Percentiles rank a stretch among this genome's conserved stretches.
These are phyloP conservation scores for Antechinus stuartii DNA, from an alignment of 2,113 vertebrate species.

Conservation along the genomic window DNA sequence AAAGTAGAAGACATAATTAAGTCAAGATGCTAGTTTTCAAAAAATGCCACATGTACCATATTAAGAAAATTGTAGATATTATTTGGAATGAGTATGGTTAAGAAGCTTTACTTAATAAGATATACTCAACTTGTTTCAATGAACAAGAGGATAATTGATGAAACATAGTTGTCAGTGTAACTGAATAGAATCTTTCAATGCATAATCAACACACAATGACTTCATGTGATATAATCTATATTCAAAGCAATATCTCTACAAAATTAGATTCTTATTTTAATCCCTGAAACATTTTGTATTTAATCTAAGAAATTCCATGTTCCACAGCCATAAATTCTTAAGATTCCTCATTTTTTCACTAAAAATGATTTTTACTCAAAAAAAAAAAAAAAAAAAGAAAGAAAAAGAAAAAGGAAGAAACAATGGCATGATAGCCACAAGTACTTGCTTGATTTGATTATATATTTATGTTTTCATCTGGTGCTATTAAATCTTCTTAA, in stretches of 20 bases:
- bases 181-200: not conserved
- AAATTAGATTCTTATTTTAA: not conserved
- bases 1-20: not conserved
- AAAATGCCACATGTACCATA: slow-evolving; percentile 28
- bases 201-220: slow-evolving; percentile 35
- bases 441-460: not conserved
- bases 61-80: not conserved
- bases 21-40: slow-evolving; percentile 6
- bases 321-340: slow-evolving; percentile 27
- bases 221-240: slow-evolving; percentile 13
- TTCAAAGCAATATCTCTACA: slow-evolving; percentile 44
- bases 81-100: slow-evolving; percentile 2
- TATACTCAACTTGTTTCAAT: slow-evolving; percentile 12
- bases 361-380: not conserved
- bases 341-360: slow-evolving; percentile 10
- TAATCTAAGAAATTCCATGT: slow-evolving; percentile 19
- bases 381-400: not conserved
- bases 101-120: not conserved
- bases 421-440: not conserved
- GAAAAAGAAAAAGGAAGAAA: not conserved
- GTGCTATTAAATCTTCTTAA: slow-evolving; percentile 38
- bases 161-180: slow-evolving; percentile 19
- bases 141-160: not conserved
- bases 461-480: slow-evolving; percentile 4
- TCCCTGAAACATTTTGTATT: not conserved